Conservation (phyloP, 2,113 vertebrate species). For the Panthera tigris region DNA sequence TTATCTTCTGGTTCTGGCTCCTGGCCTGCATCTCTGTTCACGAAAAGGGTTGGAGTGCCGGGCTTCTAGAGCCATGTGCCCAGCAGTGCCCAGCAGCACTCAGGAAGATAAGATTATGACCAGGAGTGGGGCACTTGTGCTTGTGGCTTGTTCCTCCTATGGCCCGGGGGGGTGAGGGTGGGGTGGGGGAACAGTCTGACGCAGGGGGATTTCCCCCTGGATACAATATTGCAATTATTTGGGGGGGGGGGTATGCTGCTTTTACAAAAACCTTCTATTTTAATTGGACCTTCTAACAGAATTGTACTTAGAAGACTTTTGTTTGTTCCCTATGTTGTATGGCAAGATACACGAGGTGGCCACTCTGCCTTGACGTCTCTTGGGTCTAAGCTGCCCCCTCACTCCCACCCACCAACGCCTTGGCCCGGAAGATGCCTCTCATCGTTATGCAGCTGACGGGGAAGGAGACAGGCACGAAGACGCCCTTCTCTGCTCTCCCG, state of each 20-base stretch:
- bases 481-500: no score
- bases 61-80: background rate
- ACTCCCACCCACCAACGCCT: background rate
- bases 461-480: background rate
- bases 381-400: background rate
- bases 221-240: background rate
- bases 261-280: background rate
- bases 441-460: fast-evolving
- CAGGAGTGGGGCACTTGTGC: fast-evolving
- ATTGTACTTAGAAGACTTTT: background rate
- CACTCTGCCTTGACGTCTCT: background rate
- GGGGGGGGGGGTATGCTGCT: background rate
- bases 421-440: background rate
- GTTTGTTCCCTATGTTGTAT: background rate
- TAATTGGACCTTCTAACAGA: background rate
- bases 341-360: no score
- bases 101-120: background rate
- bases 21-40: background rate
- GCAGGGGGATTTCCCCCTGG: background rate
- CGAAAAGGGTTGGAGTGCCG: background rate
- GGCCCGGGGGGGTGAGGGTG: fast-evolving
- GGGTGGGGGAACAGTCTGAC: background rate
- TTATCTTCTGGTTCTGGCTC: conserved; percentile 5
- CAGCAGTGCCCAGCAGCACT: background rate
- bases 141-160: background rate